These are phyloP conservation scores for Melitaea athalia DNA, from an alignment of 2,888 invertebrate genomes.

Conservation along the genomic window DNA sequence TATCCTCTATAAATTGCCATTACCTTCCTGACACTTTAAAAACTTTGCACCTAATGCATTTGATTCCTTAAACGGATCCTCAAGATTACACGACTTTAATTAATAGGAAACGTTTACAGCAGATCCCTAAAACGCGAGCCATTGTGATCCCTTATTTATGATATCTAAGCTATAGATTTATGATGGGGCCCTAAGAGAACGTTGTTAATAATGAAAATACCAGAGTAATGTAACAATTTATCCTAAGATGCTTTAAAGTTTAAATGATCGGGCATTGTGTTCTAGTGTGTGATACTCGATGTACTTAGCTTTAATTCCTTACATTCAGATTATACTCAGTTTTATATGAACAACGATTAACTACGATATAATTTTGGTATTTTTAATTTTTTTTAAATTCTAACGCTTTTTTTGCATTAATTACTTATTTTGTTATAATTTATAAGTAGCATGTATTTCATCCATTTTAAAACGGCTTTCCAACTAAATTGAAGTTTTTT, in stretches of 20 bases:
- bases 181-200: neutral
- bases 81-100: constrained; percentile 8
- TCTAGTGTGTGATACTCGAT: neutral
- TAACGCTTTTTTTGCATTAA: too few species aligned
- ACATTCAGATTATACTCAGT: too few species aligned
- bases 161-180: constrained; percentile 11
- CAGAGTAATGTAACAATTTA: constrained; percentile 14
- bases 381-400: too few species aligned
- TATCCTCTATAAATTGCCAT: too few species aligned
- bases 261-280: constrained; percentile 19
- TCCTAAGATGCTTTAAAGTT: constrained; percentile 6
- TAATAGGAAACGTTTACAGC: constrained; percentile 15
- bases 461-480: too few species aligned
- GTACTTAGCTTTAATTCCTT: too few species aligned
- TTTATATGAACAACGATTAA: too few species aligned
- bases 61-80: neutral
- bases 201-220: constrained; percentile 17
- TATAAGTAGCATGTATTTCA: too few species aligned
- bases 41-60: neutral
- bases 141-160: constrained; percentile 13
- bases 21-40: too few species aligned
- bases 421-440: too few species aligned
- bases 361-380: too few species aligned
- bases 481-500: too few species aligned
- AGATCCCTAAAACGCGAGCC: constrained; percentile 6